Conservation (phyloP, 2,797 vertebrate genomes). For the Jordanella pulchra region DNA sequence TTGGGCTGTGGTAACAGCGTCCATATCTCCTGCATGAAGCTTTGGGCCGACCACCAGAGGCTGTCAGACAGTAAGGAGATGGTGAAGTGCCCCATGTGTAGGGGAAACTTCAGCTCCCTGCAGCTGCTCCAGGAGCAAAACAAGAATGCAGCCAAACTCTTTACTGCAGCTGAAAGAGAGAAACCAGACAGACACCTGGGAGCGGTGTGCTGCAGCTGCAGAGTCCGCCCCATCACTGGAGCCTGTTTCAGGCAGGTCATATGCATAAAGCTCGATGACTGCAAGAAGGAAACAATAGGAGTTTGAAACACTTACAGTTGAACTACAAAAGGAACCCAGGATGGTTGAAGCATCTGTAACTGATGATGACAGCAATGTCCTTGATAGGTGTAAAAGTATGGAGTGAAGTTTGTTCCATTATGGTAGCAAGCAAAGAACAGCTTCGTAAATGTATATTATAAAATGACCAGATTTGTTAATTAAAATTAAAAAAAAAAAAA, state of each 20-base stretch:
- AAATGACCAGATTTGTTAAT: too few relatives aligned
- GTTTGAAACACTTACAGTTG: too few relatives aligned
- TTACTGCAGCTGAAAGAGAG: constrained; percentile 71
- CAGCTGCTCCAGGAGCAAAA: constrained; percentile 72
- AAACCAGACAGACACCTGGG: constrained; percentile 77
- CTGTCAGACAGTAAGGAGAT: constrained; percentile 31
- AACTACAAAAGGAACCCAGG: too few relatives aligned
- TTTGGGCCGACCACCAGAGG: constrained; percentile 73
- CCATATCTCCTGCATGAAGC: constrained; percentile 81
- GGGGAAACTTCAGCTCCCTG: constrained; percentile 70
- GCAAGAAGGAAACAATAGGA: neutral
- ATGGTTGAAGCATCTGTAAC: too few relatives aligned
- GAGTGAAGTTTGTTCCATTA: too few relatives aligned
- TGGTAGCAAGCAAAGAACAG: too few relatives aligned
- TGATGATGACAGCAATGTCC: too few relatives aligned
- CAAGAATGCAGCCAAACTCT: constrained; percentile 69
- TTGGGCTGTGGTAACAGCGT: constrained; percentile 80
- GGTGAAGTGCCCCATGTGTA: constrained; percentile 79
- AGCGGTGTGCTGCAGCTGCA: constrained; percentile 73
- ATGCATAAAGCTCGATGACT: too few relatives aligned
- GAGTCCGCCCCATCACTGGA: constrained; percentile 68
- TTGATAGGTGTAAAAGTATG: too few relatives aligned
- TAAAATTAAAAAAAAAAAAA: too few relatives aligned
- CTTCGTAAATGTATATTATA: too few relatives aligned
- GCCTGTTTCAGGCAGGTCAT: constrained; percentile 77